These are phyloP conservation scores for Callipepla californica DNA, from an alignment of 2,113 vertebrate species.

Conservation along the genomic window DNA sequence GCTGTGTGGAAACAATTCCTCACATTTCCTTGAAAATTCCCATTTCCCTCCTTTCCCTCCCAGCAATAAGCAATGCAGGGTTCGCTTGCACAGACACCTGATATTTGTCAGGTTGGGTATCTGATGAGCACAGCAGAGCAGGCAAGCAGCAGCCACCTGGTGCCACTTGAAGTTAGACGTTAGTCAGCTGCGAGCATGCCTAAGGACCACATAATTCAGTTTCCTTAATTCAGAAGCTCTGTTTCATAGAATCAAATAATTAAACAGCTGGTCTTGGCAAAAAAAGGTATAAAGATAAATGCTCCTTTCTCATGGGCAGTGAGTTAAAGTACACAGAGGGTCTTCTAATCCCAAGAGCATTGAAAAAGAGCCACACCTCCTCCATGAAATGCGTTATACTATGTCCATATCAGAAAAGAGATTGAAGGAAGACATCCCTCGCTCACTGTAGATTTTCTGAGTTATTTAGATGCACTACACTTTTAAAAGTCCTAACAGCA, in stretches of 20 bases:
- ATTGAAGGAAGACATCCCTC: background rate
- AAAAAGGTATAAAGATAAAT: background rate
- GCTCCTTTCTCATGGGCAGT: background rate
- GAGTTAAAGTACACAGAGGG: background rate
- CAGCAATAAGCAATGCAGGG: rapidly evolving
- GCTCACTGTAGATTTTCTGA: background rate
- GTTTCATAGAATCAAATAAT: background rate
- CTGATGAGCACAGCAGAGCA: background rate
- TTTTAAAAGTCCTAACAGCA: background rate
- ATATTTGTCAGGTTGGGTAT: background rate
- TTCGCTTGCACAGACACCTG: background rate
- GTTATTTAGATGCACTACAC: background rate
- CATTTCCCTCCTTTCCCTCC: background rate
- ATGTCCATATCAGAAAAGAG: background rate
- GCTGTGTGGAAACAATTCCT: background rate
- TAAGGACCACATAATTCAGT: background rate
- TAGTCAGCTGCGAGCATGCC: background rate
- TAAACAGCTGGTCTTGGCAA: background rate
- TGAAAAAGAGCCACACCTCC: background rate
- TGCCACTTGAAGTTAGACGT: background rate
- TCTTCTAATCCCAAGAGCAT: background rate
- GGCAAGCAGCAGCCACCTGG: background rate
- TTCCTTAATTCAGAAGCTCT: background rate
- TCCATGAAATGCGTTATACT: background rate
- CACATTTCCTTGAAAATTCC: background rate